Evolutionary conservation across 2,888 invertebrate genomes (phyloP), one percentile per base, ranked within the genome.

Genomic region (Alsophila aescularia): DNA sequence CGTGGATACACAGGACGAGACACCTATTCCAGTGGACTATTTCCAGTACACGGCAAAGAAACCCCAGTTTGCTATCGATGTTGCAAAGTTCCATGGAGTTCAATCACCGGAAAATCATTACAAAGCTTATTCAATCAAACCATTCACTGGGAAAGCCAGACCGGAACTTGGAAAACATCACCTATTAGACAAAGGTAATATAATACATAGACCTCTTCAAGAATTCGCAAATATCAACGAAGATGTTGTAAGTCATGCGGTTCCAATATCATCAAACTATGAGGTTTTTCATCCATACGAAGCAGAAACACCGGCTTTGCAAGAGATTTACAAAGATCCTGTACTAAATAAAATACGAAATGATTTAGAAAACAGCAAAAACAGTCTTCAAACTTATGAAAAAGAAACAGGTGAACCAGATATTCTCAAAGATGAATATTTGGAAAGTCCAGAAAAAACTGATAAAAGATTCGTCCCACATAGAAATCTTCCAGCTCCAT

Each of bases 281-380:
- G 87, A 90, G 73, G 73, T 89, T 3, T 90, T 80, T 47, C 90
- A 92, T 66, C 91, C 92, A 0, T 92, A 92, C 40, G 76, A 87
- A 70, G 79, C 78, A 0, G 90, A 91, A 64, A 81, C 81, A 58
- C 85, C 85, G 12, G 81, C 81, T 4, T 70, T 91, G 34, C 75
- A 86, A 61, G 70, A 77, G 13, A 71, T 90, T 35, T 86, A 90
- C 41, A 81, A 81, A 65, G 86, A 90, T 64, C 86, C 88, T n/a
- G 64, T 84, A 2, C 58, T 87, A 55, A 66, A 71, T 42, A 84
- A 90, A 73, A 85, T 87, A 39, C 77, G 81, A 61, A 76, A 78
- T 49, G 84, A 86, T 58, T 72, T 90, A 34, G 73, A 79, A 32
- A 73, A 81, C 35, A 83, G 68, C 50, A 81, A 84, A 75, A 66